Evolutionary conservation across 2,888 invertebrate genomes (phyloP).

Genomic region (Sialis fuliginosa): DNA sequence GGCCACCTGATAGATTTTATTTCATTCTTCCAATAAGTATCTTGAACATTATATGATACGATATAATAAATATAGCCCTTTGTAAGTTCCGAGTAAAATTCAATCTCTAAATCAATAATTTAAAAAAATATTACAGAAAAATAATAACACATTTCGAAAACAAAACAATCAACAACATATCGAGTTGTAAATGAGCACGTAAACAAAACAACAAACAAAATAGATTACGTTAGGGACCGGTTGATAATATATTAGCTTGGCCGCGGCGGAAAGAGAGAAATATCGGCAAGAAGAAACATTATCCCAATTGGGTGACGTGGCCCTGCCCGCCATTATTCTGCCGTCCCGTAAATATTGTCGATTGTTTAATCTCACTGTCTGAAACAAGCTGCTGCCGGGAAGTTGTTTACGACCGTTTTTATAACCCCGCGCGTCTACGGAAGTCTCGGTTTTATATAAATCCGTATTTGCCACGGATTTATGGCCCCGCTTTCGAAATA

Average conservation of each 20-base stretch:
- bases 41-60: too few species aligned
- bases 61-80: too few species aligned
- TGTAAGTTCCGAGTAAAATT: too few species aligned
- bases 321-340: conserved; percentile 2
- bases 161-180: too few species aligned
- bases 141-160: too few species aligned
- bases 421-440: conserved; percentile 1
- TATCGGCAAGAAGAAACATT: conserved; percentile 5
- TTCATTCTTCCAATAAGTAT: too few species aligned
- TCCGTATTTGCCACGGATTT: neutral
- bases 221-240: too few species aligned
- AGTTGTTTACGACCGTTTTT: conserved; percentile 4
- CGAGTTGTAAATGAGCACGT: too few species aligned
- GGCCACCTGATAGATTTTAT: too few species aligned
- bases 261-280: neutral
- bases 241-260: neutral
- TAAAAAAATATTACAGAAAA: too few species aligned
- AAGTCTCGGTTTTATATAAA: neutral
- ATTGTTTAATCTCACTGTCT: conserved; percentile 5
- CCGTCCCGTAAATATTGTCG: conserved; percentile 5
- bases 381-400: neutral
- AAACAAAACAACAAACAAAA: too few species aligned
- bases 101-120: too few species aligned
- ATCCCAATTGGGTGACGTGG: conserved; percentile 3
- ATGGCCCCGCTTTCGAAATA: neutral